A percentile compares a stretch with the other conserved stretches of the same genome.
Evolutionary conservation across 2,113 vertebrate species (phyloP).

Genomic region (Recurvirostra avosetta): DNA sequence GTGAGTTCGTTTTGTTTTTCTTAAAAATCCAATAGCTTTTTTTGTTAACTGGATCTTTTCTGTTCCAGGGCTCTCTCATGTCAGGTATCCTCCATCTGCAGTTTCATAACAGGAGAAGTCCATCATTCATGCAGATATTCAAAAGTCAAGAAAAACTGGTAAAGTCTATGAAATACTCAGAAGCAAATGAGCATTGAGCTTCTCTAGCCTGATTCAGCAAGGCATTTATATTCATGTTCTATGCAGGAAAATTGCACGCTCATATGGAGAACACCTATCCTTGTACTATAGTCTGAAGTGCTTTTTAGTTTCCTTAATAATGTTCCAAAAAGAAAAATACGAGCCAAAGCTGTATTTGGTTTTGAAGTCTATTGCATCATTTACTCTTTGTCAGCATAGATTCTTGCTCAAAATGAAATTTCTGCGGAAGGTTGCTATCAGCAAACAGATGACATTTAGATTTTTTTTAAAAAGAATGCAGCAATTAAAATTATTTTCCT

Average conservation of each 20-base stretch:
- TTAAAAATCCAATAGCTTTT: neutral
- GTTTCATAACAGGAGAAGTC: neutral
- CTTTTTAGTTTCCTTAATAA: neutral
- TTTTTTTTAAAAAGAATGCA: neutral
- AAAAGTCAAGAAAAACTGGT: neutral
- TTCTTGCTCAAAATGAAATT: neutral
- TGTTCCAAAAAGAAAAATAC: neutral
- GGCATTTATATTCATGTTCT: neutral
- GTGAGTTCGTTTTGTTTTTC: neutral
- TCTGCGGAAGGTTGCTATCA: neutral
- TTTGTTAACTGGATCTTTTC: neutral
- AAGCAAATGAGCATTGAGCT: neutral
- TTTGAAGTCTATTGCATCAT: neutral
- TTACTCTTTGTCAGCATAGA: neutral
- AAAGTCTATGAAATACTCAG: neutral
- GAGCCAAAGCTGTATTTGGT: neutral
- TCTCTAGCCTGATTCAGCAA: neutral
- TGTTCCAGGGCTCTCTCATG: neutral
- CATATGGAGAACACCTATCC: neutral
- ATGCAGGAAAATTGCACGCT: neutral
- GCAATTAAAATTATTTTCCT: neutral
- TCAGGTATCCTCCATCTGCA: neutral
- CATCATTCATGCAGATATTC: neutral
- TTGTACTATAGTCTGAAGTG: neutral
- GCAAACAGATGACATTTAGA: neutral